Evolutionary conservation across 2,888 invertebrate species (phyloP), one percentile per base, ranked within the genome.

Genomic region (Pyrochroa serraticornis): DNA sequence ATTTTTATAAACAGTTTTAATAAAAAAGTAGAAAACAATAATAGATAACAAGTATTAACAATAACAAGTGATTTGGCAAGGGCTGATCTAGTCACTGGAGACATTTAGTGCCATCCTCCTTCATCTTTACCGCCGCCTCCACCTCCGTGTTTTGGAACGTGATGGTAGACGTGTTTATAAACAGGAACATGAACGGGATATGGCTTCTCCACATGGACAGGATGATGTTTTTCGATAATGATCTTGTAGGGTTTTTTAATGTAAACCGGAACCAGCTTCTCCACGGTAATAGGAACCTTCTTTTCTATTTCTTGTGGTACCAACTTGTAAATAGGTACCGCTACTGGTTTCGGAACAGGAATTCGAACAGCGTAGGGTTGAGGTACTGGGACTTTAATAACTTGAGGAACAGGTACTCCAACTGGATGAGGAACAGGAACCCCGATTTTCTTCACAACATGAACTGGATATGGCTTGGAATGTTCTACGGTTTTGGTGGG

Each of bases 181-280:
- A 89, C 86, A 38, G 88, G 88, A 6, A 87, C 85, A 67, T 89
- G 89, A 66, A 90, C 89, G 56, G 89, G 87, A 79, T 89, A 89
- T 6, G 89, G 89, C 73, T 87, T 87, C 69, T 87, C 85, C 9
- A 78, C 70, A 57, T 77, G 69, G 36, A 89, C 85, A 73, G 87
- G 87, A 43, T 90, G 87, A 73, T 85, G 89, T 80, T 89, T 90
- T 64, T 90, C 86, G 22, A 90, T 87, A 76, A 88, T 87, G 3
- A 90, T 88, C 67, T 89, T 89, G 82, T 89, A 89, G 3, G 89
- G 90, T 73, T 86, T 89, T 72, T 89, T 87, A 1, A 90, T 84
- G 67, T 88, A 87, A 69, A 89, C 87, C 10, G 87, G 87, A 13
- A 87, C 84, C 9, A 88, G 87, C 71, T 87, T 89, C 72, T 90